Evolutionary conservation across 2,113 vertebrate species (phyloP).

Genomic region (Pangasianodon hypophthalmus): DNA sequence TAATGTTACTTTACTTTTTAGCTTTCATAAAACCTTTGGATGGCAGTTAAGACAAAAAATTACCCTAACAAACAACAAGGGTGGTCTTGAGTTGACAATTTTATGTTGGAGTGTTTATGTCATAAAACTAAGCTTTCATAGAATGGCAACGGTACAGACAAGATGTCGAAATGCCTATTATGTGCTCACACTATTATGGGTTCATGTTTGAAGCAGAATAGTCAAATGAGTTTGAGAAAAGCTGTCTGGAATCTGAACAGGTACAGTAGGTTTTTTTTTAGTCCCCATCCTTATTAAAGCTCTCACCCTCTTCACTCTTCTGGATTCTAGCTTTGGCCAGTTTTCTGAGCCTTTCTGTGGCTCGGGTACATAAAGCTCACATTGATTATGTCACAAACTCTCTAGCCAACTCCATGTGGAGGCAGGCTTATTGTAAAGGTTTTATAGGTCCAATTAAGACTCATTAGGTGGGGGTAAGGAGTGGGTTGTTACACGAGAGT

Average conservation of each 20-base stretch:
- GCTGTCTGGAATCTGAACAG: neutral
- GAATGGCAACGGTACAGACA: neutral
- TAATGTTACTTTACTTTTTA: neutral
- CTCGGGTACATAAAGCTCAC: constrained; percentile 63
- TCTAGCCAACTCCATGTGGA: constrained; percentile 63
- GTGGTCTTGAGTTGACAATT: constrained; percentile 19
- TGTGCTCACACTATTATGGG: neutral
- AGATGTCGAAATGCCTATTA: neutral
- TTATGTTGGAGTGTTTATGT: neutral
- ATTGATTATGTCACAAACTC: constrained; percentile 63
- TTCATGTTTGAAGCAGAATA: constrained; percentile 6
- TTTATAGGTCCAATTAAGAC: constrained; percentile 67
- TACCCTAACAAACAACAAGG: constrained; percentile 3
- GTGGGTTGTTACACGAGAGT: constrained; percentile 37
- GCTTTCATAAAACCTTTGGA: neutral
- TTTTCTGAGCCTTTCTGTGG: constrained; percentile 64
- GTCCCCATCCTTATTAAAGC: neutral
- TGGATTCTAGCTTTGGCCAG: constrained; percentile 44
- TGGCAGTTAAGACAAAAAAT: neutral
- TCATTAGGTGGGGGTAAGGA: constrained; percentile 50
- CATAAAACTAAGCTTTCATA: constrained; percentile 8
- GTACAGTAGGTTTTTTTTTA: neutral
- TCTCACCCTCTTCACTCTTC: neutral
- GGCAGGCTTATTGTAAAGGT: constrained; percentile 67
- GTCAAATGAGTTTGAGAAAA: neutral